These are phyloP conservation scores for Melangyna quadrimaculata DNA, from an alignment of 2,888 invertebrate genomes.

Conservation along the genomic window DNA sequence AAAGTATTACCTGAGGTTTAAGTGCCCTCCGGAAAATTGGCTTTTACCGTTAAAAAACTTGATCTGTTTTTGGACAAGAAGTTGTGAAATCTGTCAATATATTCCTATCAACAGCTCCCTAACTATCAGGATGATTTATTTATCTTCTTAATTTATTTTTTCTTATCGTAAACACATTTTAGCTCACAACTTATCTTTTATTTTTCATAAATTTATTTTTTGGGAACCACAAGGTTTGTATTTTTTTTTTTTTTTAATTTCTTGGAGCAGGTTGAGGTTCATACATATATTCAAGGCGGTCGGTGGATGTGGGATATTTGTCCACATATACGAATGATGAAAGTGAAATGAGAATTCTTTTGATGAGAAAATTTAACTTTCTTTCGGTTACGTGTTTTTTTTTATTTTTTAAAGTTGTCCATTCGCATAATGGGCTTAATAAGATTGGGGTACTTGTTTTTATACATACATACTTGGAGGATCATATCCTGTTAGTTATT, in stretches of 20 bases:
- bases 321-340: constrained; percentile 20
- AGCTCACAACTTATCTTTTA: not conserved
- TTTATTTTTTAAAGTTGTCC: not conserved
- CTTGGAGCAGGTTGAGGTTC: not conserved
- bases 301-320: constrained; percentile 11
- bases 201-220: constrained; percentile 37
- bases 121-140: not conserved
- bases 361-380: constrained; percentile 53
- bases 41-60: too few species aligned
- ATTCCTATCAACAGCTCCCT: not conserved
- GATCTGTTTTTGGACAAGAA: too few species aligned
- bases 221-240: constrained; percentile 14
- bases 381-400: constrained; percentile 44
- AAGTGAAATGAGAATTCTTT: constrained; percentile 63
- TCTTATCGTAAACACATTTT: not conserved
- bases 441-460: not conserved
- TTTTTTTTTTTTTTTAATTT: constrained; percentile 19
- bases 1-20: too few species aligned
- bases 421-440: constrained; percentile 19
- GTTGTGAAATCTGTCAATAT: not conserved
- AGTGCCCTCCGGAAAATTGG: too few species aligned
- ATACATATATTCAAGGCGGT: not conserved
- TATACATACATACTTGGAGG: not conserved
- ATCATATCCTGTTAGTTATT: constrained; percentile 28
- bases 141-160: constrained; percentile 12